Conservation (phyloP, 37 sponge, comb jelly and placozoan genomes). For the Chondrosia reniformis region DNA sequence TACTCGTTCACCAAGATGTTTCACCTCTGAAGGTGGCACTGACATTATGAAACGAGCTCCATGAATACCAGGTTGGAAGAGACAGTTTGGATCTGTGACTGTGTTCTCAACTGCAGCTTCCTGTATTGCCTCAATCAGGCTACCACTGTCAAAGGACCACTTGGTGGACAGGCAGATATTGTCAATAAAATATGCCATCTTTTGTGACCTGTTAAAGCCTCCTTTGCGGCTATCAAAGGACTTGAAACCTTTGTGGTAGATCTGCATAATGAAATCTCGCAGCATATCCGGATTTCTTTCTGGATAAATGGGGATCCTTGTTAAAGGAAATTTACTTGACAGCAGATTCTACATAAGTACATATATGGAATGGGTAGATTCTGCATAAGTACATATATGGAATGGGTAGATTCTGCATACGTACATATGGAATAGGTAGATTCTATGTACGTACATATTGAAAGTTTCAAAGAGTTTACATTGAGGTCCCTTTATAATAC, state of each 20-base stretch:
- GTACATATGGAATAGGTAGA: too few species aligned
- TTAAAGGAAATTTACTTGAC: not conserved
- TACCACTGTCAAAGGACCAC: not conserved
- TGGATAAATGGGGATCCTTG: not conserved
- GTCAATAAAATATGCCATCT: conserved; percentile 44
- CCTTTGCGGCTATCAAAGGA: too few species aligned
- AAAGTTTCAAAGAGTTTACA: too few species aligned
- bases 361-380: too few species aligned
- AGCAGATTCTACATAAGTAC: conserved; percentile 23
- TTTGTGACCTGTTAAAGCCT: not conserved
- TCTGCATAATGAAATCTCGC: too few species aligned
- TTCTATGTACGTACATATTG: too few species aligned
- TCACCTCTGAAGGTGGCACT: conserved; percentile 8
- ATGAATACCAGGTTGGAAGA: conserved; percentile 24
- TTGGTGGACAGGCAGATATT: conserved; percentile 41
- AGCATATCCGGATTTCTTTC: not conserved
- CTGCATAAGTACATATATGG: too few species aligned
- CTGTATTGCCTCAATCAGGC: conserved; percentile 19
- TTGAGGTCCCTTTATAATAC: too few species aligned
- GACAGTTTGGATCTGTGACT: conserved; percentile 16
- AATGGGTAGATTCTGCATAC: too few species aligned
- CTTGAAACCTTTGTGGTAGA: too few species aligned
- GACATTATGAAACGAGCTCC: conserved; percentile 25
- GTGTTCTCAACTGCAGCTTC: conserved; percentile 10
- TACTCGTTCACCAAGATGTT: conserved; percentile 15